Evolutionary conservation across 2,888 invertebrate species (phyloP).

Genomic region (Liodrosophila aerea): DNA sequence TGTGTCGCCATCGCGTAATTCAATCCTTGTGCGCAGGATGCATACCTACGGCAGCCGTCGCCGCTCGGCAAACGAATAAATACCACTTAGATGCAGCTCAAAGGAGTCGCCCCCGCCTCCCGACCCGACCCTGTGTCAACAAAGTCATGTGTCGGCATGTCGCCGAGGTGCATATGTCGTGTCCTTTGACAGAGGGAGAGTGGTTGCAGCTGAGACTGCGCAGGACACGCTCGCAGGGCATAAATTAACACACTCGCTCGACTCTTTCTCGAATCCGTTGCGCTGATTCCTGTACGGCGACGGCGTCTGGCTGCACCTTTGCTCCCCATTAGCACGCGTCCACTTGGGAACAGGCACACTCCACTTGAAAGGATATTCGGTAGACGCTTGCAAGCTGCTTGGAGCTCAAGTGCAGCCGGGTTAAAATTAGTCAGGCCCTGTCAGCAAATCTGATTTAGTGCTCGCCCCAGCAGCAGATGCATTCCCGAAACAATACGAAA

Average conservation of each 20-base stretch:
- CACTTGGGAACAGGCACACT: conserved; percentile 39
- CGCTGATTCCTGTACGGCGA: conserved; percentile 42
- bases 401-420: conserved; percentile 60
- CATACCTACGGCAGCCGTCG: conserved; percentile 67
- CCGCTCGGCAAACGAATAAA: conserved; percentile 75
- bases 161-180: conserved; percentile 66
- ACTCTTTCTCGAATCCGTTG: conserved; percentile 29
- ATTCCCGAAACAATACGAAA: conserved; percentile 20
- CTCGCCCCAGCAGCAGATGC: conserved; percentile 62
- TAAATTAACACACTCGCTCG: conserved; percentile 61
- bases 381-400: conserved; percentile 58
- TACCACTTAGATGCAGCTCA: conserved; percentile 65
- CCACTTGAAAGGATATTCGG: conserved; percentile 14
- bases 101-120: conserved; percentile 31
- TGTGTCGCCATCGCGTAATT: conserved; percentile 74
- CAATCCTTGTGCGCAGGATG: conserved; percentile 72
- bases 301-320: conserved; percentile 72
- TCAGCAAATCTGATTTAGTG: conserved; percentile 80
- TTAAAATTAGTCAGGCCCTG: conserved; percentile 79
- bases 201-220: conserved; percentile 67
- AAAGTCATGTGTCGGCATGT: conserved; percentile 76
- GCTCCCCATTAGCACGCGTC: conserved; percentile 70
- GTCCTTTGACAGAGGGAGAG: conserved; percentile 64
- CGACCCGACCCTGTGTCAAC: conserved; percentile 66
- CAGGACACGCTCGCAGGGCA: conserved; percentile 60